phyloP scores from a whole-genome alignment of 1,140 invertebrate species.

The Physella acuta region DNA sequence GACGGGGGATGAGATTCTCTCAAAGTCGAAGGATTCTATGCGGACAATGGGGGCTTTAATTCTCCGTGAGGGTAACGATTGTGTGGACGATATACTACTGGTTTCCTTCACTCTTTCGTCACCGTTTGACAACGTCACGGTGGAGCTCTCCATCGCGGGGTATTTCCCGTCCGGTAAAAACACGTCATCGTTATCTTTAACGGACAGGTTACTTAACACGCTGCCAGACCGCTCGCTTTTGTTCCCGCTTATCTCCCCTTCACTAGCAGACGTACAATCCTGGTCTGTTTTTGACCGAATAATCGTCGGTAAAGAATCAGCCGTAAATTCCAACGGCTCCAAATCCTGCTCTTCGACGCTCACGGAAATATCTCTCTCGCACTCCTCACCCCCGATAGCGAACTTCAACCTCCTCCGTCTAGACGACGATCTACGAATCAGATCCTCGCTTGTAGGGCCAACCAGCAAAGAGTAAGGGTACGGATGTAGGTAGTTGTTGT shows the following conservation, averaged over 20 bases:
- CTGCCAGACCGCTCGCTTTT: neutral
- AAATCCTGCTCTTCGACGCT: constrained; percentile 14
- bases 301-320: constrained; percentile 14
- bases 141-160: neutral
- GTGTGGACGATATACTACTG: neutral
- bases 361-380: neutral
- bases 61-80: neutral
- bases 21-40: constrained; percentile 18
- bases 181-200: neutral
- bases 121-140: neutral
- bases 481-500: constrained; percentile 28
- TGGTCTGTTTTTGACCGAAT: constrained; percentile 14
- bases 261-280: constrained; percentile 1
- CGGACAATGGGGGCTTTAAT: constrained; percentile 19
- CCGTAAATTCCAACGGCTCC: constrained; percentile 19
- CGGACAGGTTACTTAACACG: neutral
- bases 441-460: constrained; percentile 33
- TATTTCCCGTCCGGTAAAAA: neutral
- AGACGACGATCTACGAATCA: constrained; percentile 33
- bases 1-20: neutral
- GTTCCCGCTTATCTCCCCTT: neutral
- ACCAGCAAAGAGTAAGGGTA: constrained; percentile 29
- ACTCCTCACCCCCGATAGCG: constrained; percentile 17
- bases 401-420: constrained; percentile 32
- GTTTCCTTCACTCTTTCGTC: neutral